Percentiles rank a stretch among this genome's conserved stretches.
Evolutionary conservation across 2,888 invertebrate genomes (phyloP).

Genomic region (Carterocephalus palaemon): DNA sequence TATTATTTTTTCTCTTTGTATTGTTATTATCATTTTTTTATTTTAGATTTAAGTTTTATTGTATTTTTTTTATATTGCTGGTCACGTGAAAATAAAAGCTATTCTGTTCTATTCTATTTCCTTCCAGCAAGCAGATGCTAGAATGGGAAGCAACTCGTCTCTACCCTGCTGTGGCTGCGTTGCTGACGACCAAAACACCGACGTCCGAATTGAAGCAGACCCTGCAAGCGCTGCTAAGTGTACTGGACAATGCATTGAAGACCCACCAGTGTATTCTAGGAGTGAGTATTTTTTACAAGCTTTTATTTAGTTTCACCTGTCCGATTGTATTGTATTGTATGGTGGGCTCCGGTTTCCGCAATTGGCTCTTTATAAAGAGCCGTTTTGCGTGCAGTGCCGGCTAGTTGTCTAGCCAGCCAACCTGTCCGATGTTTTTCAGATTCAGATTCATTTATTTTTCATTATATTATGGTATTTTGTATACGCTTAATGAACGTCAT

Average conservation of each 20-base stretch:
- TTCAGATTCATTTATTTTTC: too few relatives aligned
- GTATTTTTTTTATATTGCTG: background rate
- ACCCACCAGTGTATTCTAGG: conserved; percentile 79
- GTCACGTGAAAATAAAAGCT: background rate
- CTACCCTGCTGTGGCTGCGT: conserved; percentile 76
- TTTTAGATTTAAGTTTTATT: background rate
- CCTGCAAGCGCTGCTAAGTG: conserved; percentile 75
- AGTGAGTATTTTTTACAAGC: conserved; percentile 61
- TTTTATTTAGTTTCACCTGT: too few relatives aligned
- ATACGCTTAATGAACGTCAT: too few relatives aligned
- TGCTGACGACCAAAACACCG: conserved; percentile 67
- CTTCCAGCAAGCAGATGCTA: conserved; percentile 77
- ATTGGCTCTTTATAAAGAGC: too few relatives aligned
- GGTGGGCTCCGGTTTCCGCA: too few relatives aligned
- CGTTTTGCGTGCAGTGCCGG: too few relatives aligned
- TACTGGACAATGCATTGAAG: conserved; percentile 75
- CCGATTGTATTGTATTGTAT: too few relatives aligned
- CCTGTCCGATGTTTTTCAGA: too few relatives aligned
- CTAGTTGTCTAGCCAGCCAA: too few relatives aligned
- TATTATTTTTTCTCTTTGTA: background rate
- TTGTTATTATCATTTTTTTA: background rate
- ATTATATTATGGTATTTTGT: too few relatives aligned
- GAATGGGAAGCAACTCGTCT: conserved; percentile 83
- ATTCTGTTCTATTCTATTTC: background rate
- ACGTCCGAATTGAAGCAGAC: conserved; percentile 78